Percentiles rank a stretch among this genome's conserved stretches.
phyloP scores from a whole-genome alignment of 2,888 invertebrate species.

The Idaea biselata region DNA sequence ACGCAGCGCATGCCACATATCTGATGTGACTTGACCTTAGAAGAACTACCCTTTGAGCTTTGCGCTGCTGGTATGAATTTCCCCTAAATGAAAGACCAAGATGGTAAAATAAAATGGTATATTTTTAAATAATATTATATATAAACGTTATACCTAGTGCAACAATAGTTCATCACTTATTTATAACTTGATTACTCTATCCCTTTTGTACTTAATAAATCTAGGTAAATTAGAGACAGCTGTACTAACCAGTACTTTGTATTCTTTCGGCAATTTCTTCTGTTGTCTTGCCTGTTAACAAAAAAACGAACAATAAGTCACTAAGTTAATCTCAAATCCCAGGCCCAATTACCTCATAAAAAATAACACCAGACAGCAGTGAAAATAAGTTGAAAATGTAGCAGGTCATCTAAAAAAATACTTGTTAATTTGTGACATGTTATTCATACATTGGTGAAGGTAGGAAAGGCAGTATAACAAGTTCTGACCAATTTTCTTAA shows the following conservation, averaged over 20 bases:
- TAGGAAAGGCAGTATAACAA: too few species aligned
- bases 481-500: too few species aligned
- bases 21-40: neutral
- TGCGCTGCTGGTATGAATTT: neutral
- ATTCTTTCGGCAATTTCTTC: constrained; percentile 83
- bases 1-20: neutral
- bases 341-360: too few species aligned
- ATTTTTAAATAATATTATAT: constrained; percentile 16
- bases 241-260: constrained; percentile 85
- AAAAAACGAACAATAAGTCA: neutral
- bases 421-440: too few species aligned
- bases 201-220: constrained; percentile 86
- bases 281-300: constrained; percentile 82
- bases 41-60: neutral
- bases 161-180: neutral
- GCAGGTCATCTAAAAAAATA: too few species aligned
- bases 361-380: too few species aligned
- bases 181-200: constrained; percentile 50
- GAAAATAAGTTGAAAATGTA: too few species aligned
- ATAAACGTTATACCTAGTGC: constrained; percentile 3
- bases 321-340: neutral
- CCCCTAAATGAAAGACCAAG: neutral
- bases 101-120: constrained; percentile 13
- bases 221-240: constrained; percentile 85
- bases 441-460: too few species aligned